Base-by-base conservation (phyloP, 1,140 invertebrate genomes). In the Calliopsis andreniformis region DNA sequence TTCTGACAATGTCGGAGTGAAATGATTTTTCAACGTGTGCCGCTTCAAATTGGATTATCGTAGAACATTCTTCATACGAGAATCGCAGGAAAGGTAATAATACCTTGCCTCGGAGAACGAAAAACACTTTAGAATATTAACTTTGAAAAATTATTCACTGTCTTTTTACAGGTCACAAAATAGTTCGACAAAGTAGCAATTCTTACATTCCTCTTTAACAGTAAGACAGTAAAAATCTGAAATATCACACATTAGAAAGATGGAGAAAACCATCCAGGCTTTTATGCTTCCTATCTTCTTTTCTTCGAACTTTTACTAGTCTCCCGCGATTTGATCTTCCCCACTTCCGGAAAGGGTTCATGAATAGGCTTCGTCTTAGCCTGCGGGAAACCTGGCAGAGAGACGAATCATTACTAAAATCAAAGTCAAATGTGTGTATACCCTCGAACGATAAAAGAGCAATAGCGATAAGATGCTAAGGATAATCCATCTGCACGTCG, bases 401-500 rank as follows among this genome's bases (percentile, higher is more conserved):
- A 47, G 59, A 78, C 28, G 42, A 16, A 16, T 55, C 16, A 14
- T 80, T 72, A 82, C 45, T 59, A 30, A 30, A 16, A 55, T 45
- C 47, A 10, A 25, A 67, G 43, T 12, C 23, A 45, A 16, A 39
- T 2, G 7, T 18, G 8, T 7, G 5, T 39, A 14, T n/a, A 3
- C 18, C 12, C 23, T 45, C 39, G 47, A 45, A 66, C 59, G 25
- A 14, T n/a, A 68, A 23, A 28, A 0, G 28, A 10, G 18, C 32
- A 55, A 49, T 55, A 51, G 20, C 28, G 64, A 56, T 76, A 69
- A 68, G 35, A 47, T 64, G 51, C 45, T 3, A 2, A 23, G 23
- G 30, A 55, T 72, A 72, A 80, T 77, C 23, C 20, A 30, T 61
- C 73, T n/a, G 61, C 39, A 12, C 32, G 6, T 25, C 49, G 28